Base-by-base conservation (phyloP, 2,888 invertebrate genomes). In the Geotrupes spiniger region DNA sequence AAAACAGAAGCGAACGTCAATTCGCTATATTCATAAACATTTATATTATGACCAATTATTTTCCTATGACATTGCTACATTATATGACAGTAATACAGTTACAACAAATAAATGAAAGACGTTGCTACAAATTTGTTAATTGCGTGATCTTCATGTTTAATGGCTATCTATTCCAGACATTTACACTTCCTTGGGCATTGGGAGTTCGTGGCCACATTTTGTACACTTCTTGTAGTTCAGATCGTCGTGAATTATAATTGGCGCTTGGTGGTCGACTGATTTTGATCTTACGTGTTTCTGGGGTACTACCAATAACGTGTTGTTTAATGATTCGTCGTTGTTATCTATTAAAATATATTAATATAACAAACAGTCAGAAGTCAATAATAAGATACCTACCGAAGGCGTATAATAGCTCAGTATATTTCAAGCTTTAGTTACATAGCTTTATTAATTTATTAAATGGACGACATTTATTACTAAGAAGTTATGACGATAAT, bases 231-330 rank as follows among this genome's bases (percentile, higher is more conserved):
- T 59, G 9, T 8, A 17, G 16, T 36, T 38, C 36, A 29, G 29
- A 12, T 16, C 15, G 11, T 38, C 33, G n/a, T 48, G 49, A 36
- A 53, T 48, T 37, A 42, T 54, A 43, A 51, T 47, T 21, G 55
- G 62, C 5, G 57, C 55, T 49, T 77, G 73, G 1, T 78, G 76
- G 52, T 80, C 81, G 1, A 81, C 76, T 0, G 81, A 81, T 66
- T 76, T 78, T 0, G 81, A 81, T 27, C 81, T 68, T 53, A 70
- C 72, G 54, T 78, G 78, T 49, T 76, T 72, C 46, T 73, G 73
- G 11, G 71, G 65, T 46, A 65, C 48, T 9, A 76, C 76, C 44
- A 33, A 8, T 4, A 44, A 36, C 5, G 29, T 21, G 1, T 45
- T 31, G 14, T 29, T 37, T n/a, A 17, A 4, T 21, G 8, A 12